Evolutionary conservation across 1,140 invertebrate species (phyloP).

Genomic region (Bacillus rossius): DNA sequence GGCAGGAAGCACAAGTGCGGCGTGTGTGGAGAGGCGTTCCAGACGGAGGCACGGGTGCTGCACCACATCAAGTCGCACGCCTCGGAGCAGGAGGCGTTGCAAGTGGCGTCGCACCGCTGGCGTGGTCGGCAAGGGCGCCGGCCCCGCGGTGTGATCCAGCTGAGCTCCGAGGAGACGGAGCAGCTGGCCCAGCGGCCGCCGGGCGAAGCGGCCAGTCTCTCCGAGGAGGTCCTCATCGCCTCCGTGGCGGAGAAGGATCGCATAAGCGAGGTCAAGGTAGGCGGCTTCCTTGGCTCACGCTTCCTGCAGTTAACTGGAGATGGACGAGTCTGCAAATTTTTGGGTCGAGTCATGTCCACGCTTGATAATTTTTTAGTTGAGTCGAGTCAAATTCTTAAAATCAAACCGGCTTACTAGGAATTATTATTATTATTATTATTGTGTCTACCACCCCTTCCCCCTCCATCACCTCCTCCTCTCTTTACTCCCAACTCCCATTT

Average conservation of each 20-base stretch:
- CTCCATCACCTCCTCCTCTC: no score
- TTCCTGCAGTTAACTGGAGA: not conserved
- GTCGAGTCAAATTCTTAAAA: not conserved
- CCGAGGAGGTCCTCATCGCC: constrained; percentile 49
- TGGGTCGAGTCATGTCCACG: no score
- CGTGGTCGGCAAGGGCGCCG: constrained; percentile 9
- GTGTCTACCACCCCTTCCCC: no score
- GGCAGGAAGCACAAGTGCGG: constrained; percentile 32
- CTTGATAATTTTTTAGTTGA: no score
- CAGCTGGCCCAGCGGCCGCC: constrained; percentile 28
- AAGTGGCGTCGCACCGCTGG: constrained; percentile 14
- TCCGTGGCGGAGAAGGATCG: constrained; percentile 36
- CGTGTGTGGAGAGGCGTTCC: constrained; percentile 44
- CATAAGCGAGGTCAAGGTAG: constrained; percentile 27
- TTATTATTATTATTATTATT: constrained; percentile 4
- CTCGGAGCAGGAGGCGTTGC: constrained; percentile 15
- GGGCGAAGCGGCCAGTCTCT: constrained; percentile 37
- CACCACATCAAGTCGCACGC: constrained; percentile 43
- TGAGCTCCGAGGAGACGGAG: constrained; percentile 37
- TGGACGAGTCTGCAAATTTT: no score
- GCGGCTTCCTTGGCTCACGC: not conserved
- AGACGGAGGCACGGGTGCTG: constrained; percentile 37
- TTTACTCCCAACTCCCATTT: no score
- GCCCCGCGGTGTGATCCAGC: constrained; percentile 25
- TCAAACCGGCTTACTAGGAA: not conserved